Evolutionary conservation across 1,140 invertebrate genomes (phyloP).

Genomic region (Idris sp.): DNA sequence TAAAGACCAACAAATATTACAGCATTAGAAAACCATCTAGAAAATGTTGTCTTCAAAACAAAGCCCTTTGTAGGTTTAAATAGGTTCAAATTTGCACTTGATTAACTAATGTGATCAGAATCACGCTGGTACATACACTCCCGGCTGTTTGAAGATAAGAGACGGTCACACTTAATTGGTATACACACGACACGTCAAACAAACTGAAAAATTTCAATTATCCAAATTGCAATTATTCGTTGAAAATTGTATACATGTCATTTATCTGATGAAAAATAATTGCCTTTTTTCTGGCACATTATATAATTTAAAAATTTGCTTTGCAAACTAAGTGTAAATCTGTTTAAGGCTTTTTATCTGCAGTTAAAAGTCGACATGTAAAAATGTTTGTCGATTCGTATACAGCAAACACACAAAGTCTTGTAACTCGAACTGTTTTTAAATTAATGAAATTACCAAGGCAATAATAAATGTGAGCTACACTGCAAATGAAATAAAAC

Average conservation of each 20-base stretch:
- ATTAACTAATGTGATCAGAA: conserved; percentile 50
- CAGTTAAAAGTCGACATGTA: conserved; percentile 10
- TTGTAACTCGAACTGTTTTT: conserved; percentile 1
- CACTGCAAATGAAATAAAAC: conserved; percentile 21
- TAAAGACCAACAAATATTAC: conserved; percentile 32
- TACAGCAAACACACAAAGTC: conserved; percentile 4
- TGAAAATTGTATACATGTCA: not conserved
- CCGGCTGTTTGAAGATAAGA: conserved; percentile 27
- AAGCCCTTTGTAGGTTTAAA: conserved; percentile 42
- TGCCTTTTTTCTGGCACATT: too few species aligned
- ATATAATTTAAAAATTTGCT: too few species aligned
- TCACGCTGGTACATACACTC: conserved; percentile 4
- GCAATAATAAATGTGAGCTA: conserved; percentile 21
- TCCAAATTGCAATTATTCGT: conserved; percentile 6
- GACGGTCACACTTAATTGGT: conserved; percentile 33
- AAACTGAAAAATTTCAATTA: conserved; percentile 15
- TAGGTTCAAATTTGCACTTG: conserved; percentile 52
- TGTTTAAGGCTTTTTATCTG: too few species aligned
- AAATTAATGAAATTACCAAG: conserved; percentile 16
- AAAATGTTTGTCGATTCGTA: conserved; percentile 16
- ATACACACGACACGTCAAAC: conserved; percentile 9
- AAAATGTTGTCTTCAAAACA: conserved; percentile 44
- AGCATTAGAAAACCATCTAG: conserved; percentile 20
- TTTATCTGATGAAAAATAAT: too few species aligned
- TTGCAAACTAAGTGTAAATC: too few species aligned